phyloP scores from a whole-genome alignment of 2,888 invertebrate genomes.

The Furcula furcula region DNA sequence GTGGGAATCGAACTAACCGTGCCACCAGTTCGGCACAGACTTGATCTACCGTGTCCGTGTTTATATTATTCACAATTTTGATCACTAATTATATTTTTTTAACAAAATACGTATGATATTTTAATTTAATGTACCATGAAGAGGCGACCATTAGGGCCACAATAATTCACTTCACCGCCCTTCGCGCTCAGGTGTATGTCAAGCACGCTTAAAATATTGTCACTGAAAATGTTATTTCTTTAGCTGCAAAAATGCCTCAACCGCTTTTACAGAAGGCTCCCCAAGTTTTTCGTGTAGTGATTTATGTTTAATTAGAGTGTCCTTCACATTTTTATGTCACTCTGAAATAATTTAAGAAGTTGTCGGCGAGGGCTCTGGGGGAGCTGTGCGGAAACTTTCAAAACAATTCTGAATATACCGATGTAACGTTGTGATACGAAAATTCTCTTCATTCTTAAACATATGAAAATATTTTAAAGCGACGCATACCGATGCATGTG shows the following conservation, averaged over 20 bases:
- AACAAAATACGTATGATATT: no score
- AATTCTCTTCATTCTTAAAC: constrained; percentile 22
- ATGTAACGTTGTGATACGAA: constrained; percentile 31
- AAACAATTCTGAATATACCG: constrained; percentile 46
- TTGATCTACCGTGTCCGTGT: no score
- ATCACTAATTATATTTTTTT: no score
- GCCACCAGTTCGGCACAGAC: no score
- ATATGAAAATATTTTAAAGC: constrained; percentile 17
- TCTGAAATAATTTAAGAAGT: constrained; percentile 53
- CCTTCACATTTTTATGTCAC: constrained; percentile 58
- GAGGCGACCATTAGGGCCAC: constrained; percentile 6
- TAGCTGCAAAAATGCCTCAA: constrained; percentile 59
- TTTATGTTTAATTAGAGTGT: constrained; percentile 74
- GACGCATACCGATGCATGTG: constrained; percentile 17
- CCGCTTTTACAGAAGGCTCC: constrained; percentile 50
- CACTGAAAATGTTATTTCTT: constrained; percentile 70
- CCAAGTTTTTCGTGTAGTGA: constrained; percentile 60
- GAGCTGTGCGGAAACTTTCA: constrained; percentile 39
- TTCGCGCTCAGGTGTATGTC: constrained; percentile 64
- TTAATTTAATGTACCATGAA: no score
- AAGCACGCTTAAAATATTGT: constrained; percentile 65
- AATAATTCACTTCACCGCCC: constrained; percentile 61
- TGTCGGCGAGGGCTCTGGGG: constrained; percentile 33
- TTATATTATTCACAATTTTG: no score
- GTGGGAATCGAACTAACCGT: no score